Conservation (phyloP, 2,113 vertebrate genomes). For the Festucalex cinctus region DNA sequence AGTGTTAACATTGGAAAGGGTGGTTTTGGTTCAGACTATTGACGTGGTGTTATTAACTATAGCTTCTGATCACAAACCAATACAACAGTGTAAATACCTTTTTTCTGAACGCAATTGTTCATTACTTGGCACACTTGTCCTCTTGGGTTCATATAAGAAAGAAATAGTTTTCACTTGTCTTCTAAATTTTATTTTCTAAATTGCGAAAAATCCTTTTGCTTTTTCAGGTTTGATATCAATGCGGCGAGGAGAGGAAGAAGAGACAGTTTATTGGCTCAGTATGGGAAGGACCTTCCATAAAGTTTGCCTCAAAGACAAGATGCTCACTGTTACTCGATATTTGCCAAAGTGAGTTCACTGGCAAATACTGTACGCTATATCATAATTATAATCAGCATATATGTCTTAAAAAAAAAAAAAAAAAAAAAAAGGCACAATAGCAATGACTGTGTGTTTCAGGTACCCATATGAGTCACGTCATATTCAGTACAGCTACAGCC, state of each 20-base stretch:
- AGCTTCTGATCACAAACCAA: too few relatives aligned
- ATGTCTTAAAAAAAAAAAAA: too few relatives aligned
- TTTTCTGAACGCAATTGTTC: too few relatives aligned
- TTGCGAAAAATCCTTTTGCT: not conserved
- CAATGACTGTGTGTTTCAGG: conserved; percentile 60
- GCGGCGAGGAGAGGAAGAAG: conserved; percentile 83
- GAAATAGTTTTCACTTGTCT: too few relatives aligned
- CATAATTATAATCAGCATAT: too few relatives aligned
- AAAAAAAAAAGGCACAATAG: not conserved
- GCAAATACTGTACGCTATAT: not conserved
- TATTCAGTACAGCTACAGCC: conserved; percentile 93
- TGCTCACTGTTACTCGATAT: conserved; percentile 96
- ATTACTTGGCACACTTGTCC: too few relatives aligned
- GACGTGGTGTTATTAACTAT: too few relatives aligned
- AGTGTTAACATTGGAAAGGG: too few relatives aligned
- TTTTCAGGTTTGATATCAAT: conserved; percentile 86
- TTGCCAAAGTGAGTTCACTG: conserved; percentile 87
- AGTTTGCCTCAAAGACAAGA: conserved; percentile 94
- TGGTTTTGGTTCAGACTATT: too few relatives aligned
- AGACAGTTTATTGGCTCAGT: conserved; percentile 93
- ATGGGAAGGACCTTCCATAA: conserved; percentile 98
- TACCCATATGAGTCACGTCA: conserved; percentile 92
- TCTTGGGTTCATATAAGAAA: too few relatives aligned
- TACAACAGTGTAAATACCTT: too few relatives aligned
- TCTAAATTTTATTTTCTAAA: too few relatives aligned